Conservation (phyloP, 2,113 vertebrate species). For the Atrichornis clamosus region DNA sequence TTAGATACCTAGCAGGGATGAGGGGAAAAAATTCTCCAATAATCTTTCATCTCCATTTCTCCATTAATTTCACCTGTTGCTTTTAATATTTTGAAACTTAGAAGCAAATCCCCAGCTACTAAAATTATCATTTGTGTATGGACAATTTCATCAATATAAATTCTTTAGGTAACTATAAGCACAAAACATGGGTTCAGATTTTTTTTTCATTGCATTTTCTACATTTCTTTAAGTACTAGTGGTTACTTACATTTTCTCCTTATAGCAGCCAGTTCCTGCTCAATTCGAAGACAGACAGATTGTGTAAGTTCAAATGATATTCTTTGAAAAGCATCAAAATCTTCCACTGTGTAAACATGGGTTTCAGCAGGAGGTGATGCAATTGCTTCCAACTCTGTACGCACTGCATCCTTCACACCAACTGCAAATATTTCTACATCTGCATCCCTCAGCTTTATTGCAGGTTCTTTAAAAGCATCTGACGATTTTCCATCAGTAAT, state of each 20-base stretch:
- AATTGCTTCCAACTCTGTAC: constrained; percentile 92
- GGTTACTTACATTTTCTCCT: constrained; percentile 84
- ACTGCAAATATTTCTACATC: constrained; percentile 98
- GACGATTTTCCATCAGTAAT: constrained; percentile 99
- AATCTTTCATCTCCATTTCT: background rate
- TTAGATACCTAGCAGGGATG: background rate
- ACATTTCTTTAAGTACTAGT: background rate
- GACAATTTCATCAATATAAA: background rate
- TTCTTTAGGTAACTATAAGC: background rate
- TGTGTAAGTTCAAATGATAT: constrained; percentile 96
- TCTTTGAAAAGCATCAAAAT: constrained; percentile 97
- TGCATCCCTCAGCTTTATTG: constrained; percentile 82
- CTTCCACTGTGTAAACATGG: constrained; percentile 96
- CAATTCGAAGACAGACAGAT: constrained; percentile 94
- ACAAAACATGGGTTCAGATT: background rate
- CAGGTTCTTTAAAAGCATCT: constrained; percentile 92
- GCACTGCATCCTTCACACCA: constrained; percentile 95
- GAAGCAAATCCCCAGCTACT: background rate
- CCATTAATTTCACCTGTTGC: background rate
- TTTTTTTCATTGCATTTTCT: background rate
- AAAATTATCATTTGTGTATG: background rate
- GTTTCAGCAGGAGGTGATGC: constrained; percentile 87
- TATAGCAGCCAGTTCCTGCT: constrained; percentile 88
- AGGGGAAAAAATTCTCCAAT: background rate
- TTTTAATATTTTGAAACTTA: background rate